Conservation (phyloP, 2,797 vertebrate species). For the Fistularia commersonii region DNA sequence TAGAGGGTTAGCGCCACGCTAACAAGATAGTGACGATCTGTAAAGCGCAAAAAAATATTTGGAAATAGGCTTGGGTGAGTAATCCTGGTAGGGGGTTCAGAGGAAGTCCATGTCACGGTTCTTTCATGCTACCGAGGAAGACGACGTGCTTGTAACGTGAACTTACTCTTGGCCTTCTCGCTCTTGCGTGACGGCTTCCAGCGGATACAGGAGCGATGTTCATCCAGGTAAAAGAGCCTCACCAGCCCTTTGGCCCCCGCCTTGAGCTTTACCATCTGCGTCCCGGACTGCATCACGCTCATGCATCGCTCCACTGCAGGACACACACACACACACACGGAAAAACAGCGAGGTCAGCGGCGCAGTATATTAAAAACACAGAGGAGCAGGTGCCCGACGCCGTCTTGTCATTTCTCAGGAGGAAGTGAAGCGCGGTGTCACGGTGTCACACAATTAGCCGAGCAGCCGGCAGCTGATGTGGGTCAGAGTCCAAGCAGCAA, state of each 20-base stretch:
- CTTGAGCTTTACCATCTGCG: slow-evolving; percentile 99
- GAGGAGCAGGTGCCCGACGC: slow-evolving; percentile 50
- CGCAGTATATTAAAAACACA: slow-evolving; percentile 29
- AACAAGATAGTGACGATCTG: no score
- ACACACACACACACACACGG: slow-evolving; percentile 32
- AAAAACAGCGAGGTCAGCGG: slow-evolving; percentile 26
- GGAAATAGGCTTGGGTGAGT: no score
- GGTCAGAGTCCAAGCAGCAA: slow-evolving; percentile 45
- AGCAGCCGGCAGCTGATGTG: slow-evolving; percentile 22
- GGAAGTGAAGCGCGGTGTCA: slow-evolving; percentile 35
- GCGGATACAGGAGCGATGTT: slow-evolving; percentile 93
- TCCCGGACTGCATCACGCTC: slow-evolving; percentile 98
- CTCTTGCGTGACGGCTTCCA: slow-evolving; percentile 97
- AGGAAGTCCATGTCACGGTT: not conserved
- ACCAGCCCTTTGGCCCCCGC: slow-evolving; percentile 91
- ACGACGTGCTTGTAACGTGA: slow-evolving; percentile 2
- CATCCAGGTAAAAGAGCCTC: slow-evolving; percentile 97
- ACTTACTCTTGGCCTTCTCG: slow-evolving; percentile 98
- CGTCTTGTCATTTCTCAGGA: slow-evolving; percentile 33
- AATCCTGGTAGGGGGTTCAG: no score
- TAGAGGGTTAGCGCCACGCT: no score
- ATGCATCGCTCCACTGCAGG: slow-evolving; percentile 97
- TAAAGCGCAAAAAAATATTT: no score
- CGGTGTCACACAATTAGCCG: slow-evolving; percentile 27
- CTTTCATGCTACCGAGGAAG: not conserved